These are phyloP conservation scores for Octomys mimax DNA, from an alignment of 2,797 vertebrate species.

Conservation along the genomic window DNA sequence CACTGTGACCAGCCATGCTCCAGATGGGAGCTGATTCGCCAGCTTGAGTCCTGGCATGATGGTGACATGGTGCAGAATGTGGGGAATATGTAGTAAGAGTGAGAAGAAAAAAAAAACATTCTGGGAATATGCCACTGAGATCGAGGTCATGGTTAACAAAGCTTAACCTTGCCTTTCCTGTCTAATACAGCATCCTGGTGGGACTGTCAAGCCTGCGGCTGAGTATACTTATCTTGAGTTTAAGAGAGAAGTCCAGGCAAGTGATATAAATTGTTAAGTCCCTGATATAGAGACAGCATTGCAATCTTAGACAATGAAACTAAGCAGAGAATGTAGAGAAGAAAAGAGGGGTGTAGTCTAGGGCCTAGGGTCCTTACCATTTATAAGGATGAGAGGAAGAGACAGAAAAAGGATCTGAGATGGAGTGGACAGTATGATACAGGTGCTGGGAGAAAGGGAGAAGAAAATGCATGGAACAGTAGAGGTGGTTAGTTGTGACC, in stretches of 20 bases:
- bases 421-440: background rate
- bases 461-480: background rate
- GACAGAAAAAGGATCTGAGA: background rate
- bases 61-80: background rate
- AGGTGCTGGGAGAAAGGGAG: background rate
- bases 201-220: background rate
- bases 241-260: background rate
- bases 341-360: background rate
- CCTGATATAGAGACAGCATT: background rate
- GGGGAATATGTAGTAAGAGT: background rate
- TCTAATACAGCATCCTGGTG: background rate
- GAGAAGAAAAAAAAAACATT: background rate
- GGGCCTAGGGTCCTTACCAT: background rate
- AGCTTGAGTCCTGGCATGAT: background rate
- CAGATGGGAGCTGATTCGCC: background rate
- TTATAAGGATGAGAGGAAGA: background rate
- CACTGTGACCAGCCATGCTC: background rate
- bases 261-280: background rate
- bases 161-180: background rate
- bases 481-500: background rate
- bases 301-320: background rate
- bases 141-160: slow-evolving; percentile 7
- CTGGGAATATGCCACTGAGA: background rate
- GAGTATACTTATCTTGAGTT: background rate
- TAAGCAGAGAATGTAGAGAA: background rate